phyloP scores from a whole-genome alignment of 1,140 invertebrate species.

The Bombus difficillimus region DNA sequence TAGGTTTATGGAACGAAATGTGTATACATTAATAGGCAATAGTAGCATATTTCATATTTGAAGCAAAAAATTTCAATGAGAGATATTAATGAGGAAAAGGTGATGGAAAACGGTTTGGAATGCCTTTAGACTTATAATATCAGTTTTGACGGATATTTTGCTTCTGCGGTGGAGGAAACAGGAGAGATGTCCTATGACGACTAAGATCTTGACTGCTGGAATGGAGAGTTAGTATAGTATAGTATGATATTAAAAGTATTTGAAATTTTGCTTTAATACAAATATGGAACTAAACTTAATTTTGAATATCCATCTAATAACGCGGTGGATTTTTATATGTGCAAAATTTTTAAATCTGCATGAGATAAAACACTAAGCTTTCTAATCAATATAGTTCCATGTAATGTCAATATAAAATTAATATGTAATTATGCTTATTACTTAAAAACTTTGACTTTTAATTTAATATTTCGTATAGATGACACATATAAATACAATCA shows the following conservation, averaged over 20 bases:
- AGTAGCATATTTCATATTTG: constrained; percentile 67
- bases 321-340: constrained; percentile 2
- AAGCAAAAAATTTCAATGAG: constrained; percentile 55
- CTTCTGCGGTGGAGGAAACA: constrained; percentile 9
- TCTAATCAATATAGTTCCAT: neutral
- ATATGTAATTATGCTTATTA: neutral
- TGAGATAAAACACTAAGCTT: neutral
- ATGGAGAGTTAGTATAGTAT: neutral
- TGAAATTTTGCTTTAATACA: neutral
- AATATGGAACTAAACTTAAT: neutral
- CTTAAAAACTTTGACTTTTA: constrained; percentile 22
- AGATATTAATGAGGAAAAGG: constrained; percentile 48
- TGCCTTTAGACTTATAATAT: constrained; percentile 68
- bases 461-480: constrained; percentile 15
- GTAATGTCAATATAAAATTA: constrained; percentile 11
- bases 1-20: constrained; percentile 74
- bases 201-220: constrained; percentile 20
- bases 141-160: constrained; percentile 47
- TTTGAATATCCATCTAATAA: neutral
- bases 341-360: neutral
- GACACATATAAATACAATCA: constrained; percentile 18
- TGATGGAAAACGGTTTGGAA: constrained; percentile 62
- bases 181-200: constrained; percentile 31
- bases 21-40: constrained; percentile 67
- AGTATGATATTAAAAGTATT: neutral